Evolutionary conservation across 2,113 vertebrate genomes (phyloP), one percentile per base, ranked within the genome.

Genomic region (Bucco capensis): DNA sequence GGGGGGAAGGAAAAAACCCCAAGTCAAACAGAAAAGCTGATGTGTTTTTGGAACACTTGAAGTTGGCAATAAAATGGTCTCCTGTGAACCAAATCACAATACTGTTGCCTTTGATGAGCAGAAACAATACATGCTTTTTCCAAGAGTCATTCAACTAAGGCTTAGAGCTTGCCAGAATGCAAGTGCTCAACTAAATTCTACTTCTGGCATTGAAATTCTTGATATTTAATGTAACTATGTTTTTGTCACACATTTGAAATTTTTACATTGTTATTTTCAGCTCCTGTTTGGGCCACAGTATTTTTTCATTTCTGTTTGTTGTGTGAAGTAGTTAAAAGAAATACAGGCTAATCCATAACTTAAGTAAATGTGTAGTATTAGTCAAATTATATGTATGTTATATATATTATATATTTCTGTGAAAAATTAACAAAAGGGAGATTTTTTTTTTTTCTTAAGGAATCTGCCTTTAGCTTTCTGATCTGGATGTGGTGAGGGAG

Each of bases 301-400:
- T 71, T 89, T 95, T 88, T 47, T 94, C 86, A 88, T 97, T 96
- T 94, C 60, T 96, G 61, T 95, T 95, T 18, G 31, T 95, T 96
- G 95, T 95, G 85, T 89, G 96, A 93, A 93, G 93, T 93, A 96
- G 95, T 81, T 88, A 21, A 96, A 91, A 82, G 76, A 94, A 92
- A 84, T 72, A 53, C 19, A 93, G 83, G 61, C 93, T 93, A 81
- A 75, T 88, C 88, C 4, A 5, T 78, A 92, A 93, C 27, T 91
- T 87, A 93, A 91, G 58, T 86, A 91, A 89, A 94, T 94, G 92
- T 88, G 84, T 94, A 90, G 73, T 93, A 89, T 79, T 76, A 76
- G 78, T 78, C 90, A 88, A 92, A 86, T 65, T 42, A 66, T 44
- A 37, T 54, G 47, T 54, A 76, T 83, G 62, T 75, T 57, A 50